These are phyloP conservation scores for Antigone vipio DNA, from an alignment of 2,113 vertebrate species.

Conservation along the genomic window DNA sequence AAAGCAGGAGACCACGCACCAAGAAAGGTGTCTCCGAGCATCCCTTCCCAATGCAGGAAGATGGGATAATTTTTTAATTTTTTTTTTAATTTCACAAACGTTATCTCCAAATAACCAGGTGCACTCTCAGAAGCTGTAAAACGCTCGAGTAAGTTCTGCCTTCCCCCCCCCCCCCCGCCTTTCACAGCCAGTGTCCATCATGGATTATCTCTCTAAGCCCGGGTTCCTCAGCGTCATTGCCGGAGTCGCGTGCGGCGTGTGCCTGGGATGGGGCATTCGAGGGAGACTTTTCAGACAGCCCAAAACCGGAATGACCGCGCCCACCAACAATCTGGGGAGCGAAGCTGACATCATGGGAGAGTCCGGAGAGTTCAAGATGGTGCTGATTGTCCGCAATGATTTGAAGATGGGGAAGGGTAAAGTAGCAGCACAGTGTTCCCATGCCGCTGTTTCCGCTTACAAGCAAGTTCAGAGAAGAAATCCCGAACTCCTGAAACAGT, in stretches of 20 bases:
- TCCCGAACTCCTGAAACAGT: slow-evolving; percentile 86
- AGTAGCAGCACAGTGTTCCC: slow-evolving; percentile 92
- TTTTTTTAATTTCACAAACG: no score
- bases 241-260: slow-evolving; percentile 83
- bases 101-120: not conserved
- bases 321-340: not conserved
- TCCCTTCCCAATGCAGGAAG: fast-evolving
- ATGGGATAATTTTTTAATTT: not conserved
- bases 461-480: slow-evolving; percentile 86
- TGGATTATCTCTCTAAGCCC: slow-evolving; percentile 77
- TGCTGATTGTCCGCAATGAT: slow-evolving; percentile 89
- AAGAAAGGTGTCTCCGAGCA: not conserved
- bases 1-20: fast-evolving
- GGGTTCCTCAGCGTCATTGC: slow-evolving; percentile 74
- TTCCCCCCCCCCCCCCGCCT: not conserved
- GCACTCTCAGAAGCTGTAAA: not conserved
- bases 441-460: slow-evolving; percentile 92
- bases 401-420: slow-evolving; percentile 98
- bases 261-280: slow-evolving; percentile 87
- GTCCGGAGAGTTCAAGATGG: slow-evolving; percentile 91
- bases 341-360: slow-evolving; percentile 85
- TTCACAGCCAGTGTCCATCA: slow-evolving; percentile 32
- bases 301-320: not conserved
- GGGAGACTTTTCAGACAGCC: slow-evolving; percentile 26
- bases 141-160: fast-evolving